Percentiles rank a stretch among this genome's conserved stretches.
These are phyloP conservation scores for Cactoblastis cactorum DNA, from an alignment of 2,888 invertebrate species.

Conservation along the genomic window DNA sequence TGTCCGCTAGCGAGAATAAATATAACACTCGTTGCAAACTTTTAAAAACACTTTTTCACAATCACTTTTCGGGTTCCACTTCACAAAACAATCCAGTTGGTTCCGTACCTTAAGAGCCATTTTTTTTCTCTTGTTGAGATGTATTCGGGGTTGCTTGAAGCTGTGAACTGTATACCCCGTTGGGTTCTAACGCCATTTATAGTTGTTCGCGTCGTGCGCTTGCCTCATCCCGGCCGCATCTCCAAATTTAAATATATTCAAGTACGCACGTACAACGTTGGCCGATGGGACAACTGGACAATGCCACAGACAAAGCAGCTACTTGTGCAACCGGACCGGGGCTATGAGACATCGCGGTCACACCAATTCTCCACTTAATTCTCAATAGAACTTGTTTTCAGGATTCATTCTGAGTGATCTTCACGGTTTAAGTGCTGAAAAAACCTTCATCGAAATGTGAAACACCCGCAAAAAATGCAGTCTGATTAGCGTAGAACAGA, in stretches of 20 bases:
- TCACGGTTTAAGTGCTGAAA: constrained; percentile 36
- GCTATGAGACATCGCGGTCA: constrained; percentile 63
- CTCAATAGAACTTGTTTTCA: constrained; percentile 48
- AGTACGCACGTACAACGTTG: constrained; percentile 73
- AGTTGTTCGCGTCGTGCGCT: constrained; percentile 49
- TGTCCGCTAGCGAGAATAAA: no score
- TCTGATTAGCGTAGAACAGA: neutral
- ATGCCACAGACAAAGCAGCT: constrained; percentile 69
- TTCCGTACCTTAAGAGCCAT: constrained; percentile 73
- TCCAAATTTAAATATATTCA: constrained; percentile 79
- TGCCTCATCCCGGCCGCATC: constrained; percentile 75
- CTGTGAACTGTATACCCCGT: constrained; percentile 64
- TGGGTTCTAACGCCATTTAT: constrained; percentile 62
- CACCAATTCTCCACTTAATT: constrained; percentile 51
- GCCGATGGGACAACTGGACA: constrained; percentile 65
- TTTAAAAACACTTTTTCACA: constrained; percentile 19
- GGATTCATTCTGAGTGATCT: constrained; percentile 35
- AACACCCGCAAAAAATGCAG: constrained; percentile 24
- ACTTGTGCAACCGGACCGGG: constrained; percentile 66
- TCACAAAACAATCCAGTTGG: constrained; percentile 35
- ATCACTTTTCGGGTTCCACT: constrained; percentile 28
- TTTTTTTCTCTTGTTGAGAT: constrained; percentile 44
- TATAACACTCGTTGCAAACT: neutral
- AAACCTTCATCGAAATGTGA: constrained; percentile 28
- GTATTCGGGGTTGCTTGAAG: constrained; percentile 62